A percentile compares a stretch with the other conserved stretches of the same genome.
phyloP scores from a whole-genome alignment of 2,113 vertebrate species.

The Tinamus guttatus region DNA sequence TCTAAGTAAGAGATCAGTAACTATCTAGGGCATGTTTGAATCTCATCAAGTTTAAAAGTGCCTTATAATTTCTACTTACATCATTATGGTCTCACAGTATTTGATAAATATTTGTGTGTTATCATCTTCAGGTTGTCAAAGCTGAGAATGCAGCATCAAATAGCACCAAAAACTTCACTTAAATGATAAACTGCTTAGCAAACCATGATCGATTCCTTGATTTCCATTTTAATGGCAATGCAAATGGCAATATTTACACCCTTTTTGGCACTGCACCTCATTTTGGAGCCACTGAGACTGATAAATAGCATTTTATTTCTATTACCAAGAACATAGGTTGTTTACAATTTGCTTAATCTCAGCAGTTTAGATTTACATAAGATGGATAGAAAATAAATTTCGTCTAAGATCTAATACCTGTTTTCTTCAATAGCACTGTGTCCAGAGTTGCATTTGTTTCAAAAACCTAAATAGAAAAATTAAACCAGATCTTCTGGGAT shows the following conservation, averaged over 20 bases:
- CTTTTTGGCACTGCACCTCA: conserved; percentile 32
- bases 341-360: not conserved
- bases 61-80: conserved; percentile 6
- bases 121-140: conserved; percentile 5
- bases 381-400: conserved; percentile 6
- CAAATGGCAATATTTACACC: conserved; percentile 56
- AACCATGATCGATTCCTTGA: conserved; percentile 33
- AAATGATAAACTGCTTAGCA: conserved; percentile 24
- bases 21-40: not conserved
- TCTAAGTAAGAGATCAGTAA: not conserved
- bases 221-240: conserved; percentile 65
- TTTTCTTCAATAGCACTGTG: not conserved
- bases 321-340: conserved; percentile 15
- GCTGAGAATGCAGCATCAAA: not conserved
- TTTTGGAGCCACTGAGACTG: conserved; percentile 28
- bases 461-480: conserved; percentile 1
- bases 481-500: not conserved
- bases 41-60: conserved; percentile 19
- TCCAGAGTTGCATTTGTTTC: not conserved
- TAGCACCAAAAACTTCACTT: not conserved
- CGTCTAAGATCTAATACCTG: conserved; percentile 10
- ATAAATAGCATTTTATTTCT: conserved; percentile 36
- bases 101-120: conserved; percentile 9
- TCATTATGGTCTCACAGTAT: not conserved
- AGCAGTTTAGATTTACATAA: conserved; percentile 27